These are phyloP conservation scores for Girardinichthys multiradiatus DNA, from an alignment of 2,113 vertebrate species.

Conservation along the genomic window DNA sequence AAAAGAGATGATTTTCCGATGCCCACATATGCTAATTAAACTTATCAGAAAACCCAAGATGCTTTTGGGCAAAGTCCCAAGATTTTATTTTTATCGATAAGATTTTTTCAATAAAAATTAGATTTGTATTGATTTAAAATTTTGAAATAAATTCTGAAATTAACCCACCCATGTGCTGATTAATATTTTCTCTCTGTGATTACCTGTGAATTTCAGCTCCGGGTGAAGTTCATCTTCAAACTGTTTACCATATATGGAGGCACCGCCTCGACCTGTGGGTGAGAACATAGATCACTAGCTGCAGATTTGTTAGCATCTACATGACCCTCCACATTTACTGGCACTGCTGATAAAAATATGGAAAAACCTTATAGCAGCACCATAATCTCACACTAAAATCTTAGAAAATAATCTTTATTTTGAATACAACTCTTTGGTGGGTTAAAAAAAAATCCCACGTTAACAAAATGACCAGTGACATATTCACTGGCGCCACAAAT, in stretches of 20 bases:
- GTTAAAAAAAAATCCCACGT: too few species aligned
- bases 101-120: background rate
- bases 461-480: too few species aligned
- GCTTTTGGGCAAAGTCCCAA: background rate
- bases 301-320: background rate
- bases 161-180: background rate
- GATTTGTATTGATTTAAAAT: too few species aligned
- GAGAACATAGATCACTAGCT: constrained; percentile 8
- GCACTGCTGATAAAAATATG: too few species aligned
- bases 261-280: constrained; percentile 89
- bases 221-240: constrained; percentile 93
- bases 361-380: too few species aligned
- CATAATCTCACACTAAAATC: too few species aligned
- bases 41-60: background rate
- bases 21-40: background rate
- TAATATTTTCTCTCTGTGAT: background rate
- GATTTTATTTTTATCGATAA: too few species aligned
- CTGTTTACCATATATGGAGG: constrained; percentile 95
- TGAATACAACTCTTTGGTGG: too few species aligned
- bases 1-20: background rate
- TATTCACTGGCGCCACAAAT: too few species aligned
- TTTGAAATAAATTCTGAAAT: background rate
- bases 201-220: constrained; percentile 95
- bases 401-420: too few species aligned
- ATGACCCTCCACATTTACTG: too few species aligned